These are phyloP conservation scores for Rhabdophis nuchalis DNA, from an alignment of 2,797 vertebrate genomes.

Conservation along the genomic window DNA sequence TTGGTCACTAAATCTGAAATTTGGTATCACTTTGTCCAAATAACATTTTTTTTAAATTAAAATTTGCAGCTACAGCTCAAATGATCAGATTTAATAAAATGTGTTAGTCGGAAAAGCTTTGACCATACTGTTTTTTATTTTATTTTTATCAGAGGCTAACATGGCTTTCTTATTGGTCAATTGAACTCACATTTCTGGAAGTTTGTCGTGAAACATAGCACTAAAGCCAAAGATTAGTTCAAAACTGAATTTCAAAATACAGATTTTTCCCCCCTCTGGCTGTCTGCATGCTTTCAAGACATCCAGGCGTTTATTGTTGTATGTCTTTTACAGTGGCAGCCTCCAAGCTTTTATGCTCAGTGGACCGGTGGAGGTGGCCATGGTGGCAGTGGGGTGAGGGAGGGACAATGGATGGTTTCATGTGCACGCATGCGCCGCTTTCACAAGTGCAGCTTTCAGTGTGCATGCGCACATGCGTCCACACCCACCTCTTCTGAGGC, in stretches of 20 bases:
- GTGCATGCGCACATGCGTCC: no score
- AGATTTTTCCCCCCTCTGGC: neutral
- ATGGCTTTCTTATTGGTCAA: neutral
- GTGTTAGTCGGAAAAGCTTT: neutral
- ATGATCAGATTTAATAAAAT: neutral
- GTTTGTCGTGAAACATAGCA: neutral
- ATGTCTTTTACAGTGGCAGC: neutral
- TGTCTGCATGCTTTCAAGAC: neutral
- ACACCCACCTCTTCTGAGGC: no score
- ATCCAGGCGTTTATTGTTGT: neutral
- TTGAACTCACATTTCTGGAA: neutral
- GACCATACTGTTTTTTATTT: neutral
- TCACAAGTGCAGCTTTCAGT: no score
- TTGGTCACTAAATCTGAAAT: neutral
- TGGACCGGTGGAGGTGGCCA: neutral
- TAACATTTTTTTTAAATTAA: neutral
- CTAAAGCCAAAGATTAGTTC: neutral
- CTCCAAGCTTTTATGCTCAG: neutral
- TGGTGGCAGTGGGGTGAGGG: no score
- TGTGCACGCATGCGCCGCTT: no score
- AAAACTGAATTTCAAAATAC: neutral
- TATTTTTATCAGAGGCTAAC: neutral
- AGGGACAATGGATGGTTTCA: neutral
- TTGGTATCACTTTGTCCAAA: neutral
- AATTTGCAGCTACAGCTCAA: neutral